A percentile compares a stretch with the other conserved stretches of the same genome.
phyloP scores from a whole-genome alignment of 2,888 invertebrate genomes.

The Ornithoptera priamus region DNA sequence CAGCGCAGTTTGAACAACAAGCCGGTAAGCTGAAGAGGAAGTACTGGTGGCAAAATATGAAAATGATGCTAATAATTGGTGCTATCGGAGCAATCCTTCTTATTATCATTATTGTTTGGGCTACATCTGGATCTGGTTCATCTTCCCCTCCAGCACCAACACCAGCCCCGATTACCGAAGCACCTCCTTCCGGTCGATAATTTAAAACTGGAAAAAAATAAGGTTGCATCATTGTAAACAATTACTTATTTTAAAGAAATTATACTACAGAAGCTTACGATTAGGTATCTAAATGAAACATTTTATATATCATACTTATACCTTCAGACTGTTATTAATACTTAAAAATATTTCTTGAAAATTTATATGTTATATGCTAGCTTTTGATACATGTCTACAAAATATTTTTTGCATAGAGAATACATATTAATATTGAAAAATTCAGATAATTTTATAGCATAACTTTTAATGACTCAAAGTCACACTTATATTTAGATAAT shows the following conservation, averaged over 20 bases:
- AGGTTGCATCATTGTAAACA: slow-evolving; percentile 29
- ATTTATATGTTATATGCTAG: slow-evolving; percentile 33
- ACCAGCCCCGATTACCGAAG: slow-evolving; percentile 38
- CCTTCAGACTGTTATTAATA: slow-evolving; percentile 30
- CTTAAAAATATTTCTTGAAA: slow-evolving; percentile 32
- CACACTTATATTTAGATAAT: slow-evolving; percentile 30
- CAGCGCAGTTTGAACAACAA: slow-evolving; percentile 97
- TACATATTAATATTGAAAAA: slow-evolving; percentile 20
- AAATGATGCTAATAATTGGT: slow-evolving; percentile 96
- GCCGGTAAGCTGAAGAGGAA: slow-evolving; percentile 97
- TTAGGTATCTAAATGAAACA: slow-evolving; percentile 27
- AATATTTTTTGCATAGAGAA: slow-evolving; percentile 27
- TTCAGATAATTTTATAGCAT: slow-evolving; percentile 27
- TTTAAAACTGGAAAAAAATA: slow-evolving; percentile 7
- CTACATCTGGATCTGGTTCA: slow-evolving; percentile 53
- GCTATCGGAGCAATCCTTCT: slow-evolving; percentile 89
- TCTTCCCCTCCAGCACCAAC: slow-evolving; percentile 39
- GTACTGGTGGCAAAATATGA: slow-evolving; percentile 98
- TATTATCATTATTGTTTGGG: slow-evolving; percentile 89
- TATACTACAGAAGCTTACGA: slow-evolving; percentile 21
- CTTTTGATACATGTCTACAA: slow-evolving; percentile 40
- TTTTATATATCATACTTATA: slow-evolving; percentile 37
- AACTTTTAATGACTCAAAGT: slow-evolving; percentile 37
- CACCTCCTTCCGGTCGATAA: slow-evolving; percentile 57
- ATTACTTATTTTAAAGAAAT: slow-evolving; percentile 23